These are phyloP conservation scores for Macrotis lagotis DNA, from an alignment of 2,113 vertebrate species.

Conservation along the genomic window DNA sequence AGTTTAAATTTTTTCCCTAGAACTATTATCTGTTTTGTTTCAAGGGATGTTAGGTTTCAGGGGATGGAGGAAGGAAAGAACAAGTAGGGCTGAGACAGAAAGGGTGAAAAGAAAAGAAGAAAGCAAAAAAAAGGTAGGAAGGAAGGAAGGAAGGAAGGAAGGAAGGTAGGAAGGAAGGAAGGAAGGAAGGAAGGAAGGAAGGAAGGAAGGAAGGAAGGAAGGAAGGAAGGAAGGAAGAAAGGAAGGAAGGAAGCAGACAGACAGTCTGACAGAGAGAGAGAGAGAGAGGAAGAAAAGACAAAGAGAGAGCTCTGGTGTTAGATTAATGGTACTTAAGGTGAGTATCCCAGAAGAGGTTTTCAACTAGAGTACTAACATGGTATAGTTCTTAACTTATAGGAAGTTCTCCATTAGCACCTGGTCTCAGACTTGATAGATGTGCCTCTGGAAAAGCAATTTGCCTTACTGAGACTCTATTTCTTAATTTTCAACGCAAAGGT, in stretches of 20 bases:
- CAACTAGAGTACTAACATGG: neutral
- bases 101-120: neutral
- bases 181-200: neutral
- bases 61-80: neutral
- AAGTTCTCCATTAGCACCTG: neutral
- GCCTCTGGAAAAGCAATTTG: neutral
- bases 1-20: too few species aligned
- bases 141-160: neutral
- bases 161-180: neutral
- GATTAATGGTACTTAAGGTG: neutral
- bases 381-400: neutral
- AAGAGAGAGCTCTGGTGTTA: neutral
- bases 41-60: too few species aligned
- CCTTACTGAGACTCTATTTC: neutral
- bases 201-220: neutral
- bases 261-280: too few species aligned
- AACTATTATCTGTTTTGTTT: neutral
- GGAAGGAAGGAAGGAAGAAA: neutral
- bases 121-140: neutral
- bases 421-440: neutral
- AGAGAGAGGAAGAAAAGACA: neutral
- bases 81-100: neutral
- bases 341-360: neutral
- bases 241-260: neutral
- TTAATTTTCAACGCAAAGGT: neutral